Percentiles rank a stretch among this genome's conserved stretches.
Conservation (phyloP, 2,113 vertebrate genomes). For the Hipposideros armiger region DNA sequence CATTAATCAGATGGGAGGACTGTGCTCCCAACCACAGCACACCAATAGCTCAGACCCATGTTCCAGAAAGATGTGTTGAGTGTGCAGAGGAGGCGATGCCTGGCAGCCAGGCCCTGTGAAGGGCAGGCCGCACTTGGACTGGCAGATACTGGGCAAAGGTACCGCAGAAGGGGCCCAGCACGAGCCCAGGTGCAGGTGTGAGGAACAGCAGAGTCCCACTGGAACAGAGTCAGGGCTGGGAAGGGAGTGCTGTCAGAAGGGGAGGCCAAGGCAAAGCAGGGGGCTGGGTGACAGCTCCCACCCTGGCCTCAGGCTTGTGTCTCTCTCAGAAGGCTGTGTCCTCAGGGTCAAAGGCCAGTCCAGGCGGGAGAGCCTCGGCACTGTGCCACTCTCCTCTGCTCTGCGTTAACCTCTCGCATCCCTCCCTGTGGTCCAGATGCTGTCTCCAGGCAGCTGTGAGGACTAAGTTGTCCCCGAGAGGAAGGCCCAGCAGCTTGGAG, state of each 20-base stretch:
- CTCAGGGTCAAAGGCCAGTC: background rate
- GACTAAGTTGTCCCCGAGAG: background rate
- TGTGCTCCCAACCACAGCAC: background rate
- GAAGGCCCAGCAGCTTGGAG: background rate
- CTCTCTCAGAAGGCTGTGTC: background rate
- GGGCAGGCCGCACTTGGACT: background rate
- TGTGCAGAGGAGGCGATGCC: accelerated
- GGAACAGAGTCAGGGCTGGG: background rate
- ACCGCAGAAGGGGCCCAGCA: too few species aligned
- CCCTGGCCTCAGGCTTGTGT: background rate
- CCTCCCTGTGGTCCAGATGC: background rate
- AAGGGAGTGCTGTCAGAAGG: background rate
- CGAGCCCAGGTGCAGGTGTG: background rate
- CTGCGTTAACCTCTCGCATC: accelerated
- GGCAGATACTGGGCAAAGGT: background rate
- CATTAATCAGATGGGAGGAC: background rate
- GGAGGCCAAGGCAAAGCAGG: background rate
- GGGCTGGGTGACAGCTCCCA: background rate
- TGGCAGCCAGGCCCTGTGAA: background rate
- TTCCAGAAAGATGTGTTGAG: background rate
- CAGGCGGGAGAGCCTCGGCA: background rate
- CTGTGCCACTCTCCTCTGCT: background rate
- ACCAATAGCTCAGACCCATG: background rate
- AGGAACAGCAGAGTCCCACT: too few species aligned
- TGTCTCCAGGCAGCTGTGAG: background rate